phyloP scores from a whole-genome alignment of 2,888 invertebrate species.

The Tinea semifulvella region DNA sequence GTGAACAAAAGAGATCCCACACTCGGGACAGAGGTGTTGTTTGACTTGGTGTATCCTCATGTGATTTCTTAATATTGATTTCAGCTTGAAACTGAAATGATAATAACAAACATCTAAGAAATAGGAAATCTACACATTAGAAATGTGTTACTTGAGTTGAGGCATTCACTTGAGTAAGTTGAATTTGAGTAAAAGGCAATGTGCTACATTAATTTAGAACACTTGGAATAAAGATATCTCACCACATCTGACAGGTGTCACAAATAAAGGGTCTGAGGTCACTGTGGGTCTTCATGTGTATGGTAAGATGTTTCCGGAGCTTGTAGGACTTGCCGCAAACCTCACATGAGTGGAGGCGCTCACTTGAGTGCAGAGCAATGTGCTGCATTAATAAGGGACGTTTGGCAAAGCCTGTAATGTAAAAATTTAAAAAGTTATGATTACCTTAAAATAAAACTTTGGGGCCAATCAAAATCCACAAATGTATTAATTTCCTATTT shows the following conservation, averaged over 20 bases:
- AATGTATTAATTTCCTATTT: too few species aligned
- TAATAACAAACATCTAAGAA: too few species aligned
- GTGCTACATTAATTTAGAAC: too few species aligned
- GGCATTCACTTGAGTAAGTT: too few species aligned
- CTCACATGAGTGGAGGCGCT: conserved; percentile 38
- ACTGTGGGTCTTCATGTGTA: conserved; percentile 38
- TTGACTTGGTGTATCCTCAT: conserved; percentile 47
- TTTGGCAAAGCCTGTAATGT: conserved; percentile 39
- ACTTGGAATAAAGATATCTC: too few species aligned
- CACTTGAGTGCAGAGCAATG: conserved; percentile 35
- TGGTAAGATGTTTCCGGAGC: conserved; percentile 39
- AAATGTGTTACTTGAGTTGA: too few species aligned
- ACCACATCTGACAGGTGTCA: conserved; percentile 47
- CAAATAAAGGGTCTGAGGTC: conserved; percentile 42
- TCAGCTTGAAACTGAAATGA: conserved; percentile 48
- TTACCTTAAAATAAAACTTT: not conserved
- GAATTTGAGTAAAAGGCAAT: too few species aligned
- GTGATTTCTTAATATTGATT: conserved; percentile 44
- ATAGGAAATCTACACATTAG: too few species aligned
- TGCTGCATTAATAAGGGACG: conserved; percentile 37
- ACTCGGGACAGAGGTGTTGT: conserved; percentile 44
- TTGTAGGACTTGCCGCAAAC: conserved; percentile 47
- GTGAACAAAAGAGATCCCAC: conserved; percentile 50
- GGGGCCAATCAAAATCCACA: too few species aligned
- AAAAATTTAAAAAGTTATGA: conserved; percentile 1